Evolutionary conservation across 2,797 vertebrate genomes (phyloP).

Genomic region (Acanthurus leucopareius): DNA sequence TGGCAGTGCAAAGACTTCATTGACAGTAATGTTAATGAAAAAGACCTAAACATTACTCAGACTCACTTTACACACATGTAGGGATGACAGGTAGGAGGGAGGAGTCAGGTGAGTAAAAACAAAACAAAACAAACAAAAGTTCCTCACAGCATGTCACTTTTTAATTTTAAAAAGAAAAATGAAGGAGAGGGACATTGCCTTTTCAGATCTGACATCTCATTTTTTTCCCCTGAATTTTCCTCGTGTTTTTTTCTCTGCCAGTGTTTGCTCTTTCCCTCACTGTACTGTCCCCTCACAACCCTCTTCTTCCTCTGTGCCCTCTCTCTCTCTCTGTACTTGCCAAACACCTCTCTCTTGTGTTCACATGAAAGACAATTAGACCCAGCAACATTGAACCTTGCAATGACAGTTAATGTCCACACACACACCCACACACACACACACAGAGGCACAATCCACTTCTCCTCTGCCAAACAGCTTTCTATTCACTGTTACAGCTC

Average conservation of each 20-base stretch:
- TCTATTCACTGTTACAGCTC: conserved; percentile 61
- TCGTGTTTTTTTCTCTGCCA: conserved; percentile 56
- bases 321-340: conserved; percentile 64
- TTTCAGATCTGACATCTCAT: conserved; percentile 82
- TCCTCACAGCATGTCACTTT: conserved; percentile 91
- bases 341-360: conserved; percentile 85
- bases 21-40: not conserved
- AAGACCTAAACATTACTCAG: not conserved
- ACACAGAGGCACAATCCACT: conserved; percentile 24
- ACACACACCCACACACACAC: not conserved
- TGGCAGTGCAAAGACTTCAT: not conserved
- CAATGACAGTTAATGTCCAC: conserved; percentile 77
- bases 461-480: conserved; percentile 29
- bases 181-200: conserved; percentile 86
- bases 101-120: conserved; percentile 70
- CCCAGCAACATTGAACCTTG: conserved; percentile 91
- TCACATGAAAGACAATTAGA: conserved; percentile 97
- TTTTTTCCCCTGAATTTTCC: conserved; percentile 80
- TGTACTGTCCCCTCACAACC: not conserved
- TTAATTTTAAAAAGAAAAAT: conserved; percentile 93
- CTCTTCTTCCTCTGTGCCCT: not conserved
- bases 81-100: conserved; percentile 2
- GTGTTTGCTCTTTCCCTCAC: not conserved
- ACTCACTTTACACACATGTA: conserved; percentile 78
- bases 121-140: conserved; percentile 68